Conservation (phyloP, 1,140 invertebrate genomes). For the Adoxophyes honmai region DNA sequence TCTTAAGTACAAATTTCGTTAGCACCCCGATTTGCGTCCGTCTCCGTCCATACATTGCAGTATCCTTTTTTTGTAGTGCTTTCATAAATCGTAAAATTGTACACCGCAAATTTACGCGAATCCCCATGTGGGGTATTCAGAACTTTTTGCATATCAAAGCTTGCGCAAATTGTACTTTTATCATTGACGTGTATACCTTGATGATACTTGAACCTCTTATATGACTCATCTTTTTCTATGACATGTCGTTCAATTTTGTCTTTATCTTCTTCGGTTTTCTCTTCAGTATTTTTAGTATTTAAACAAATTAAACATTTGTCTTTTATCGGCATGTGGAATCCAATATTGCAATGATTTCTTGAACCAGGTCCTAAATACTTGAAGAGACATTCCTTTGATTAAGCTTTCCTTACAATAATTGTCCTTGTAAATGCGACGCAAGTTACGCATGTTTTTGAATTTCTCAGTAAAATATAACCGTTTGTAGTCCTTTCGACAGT, state of each 20-base stretch:
- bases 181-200: conserved; percentile 21
- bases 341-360: conserved; percentile 29
- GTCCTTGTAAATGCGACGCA: conserved; percentile 26
- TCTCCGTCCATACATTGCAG: conserved; percentile 60
- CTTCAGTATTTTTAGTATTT: conserved; percentile 21
- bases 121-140: conserved; percentile 39
- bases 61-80: conserved; percentile 29
- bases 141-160: conserved; percentile 39
- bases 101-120: conserved; percentile 50
- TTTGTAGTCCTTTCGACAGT: conserved; percentile 25
- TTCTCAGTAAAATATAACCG: conserved; percentile 28
- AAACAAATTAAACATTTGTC: conserved; percentile 35
- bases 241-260: conserved; percentile 21
- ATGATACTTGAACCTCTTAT: conserved; percentile 23
- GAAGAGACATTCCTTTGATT: conserved; percentile 3
- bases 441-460: conserved; percentile 28
- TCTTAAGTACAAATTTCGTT: conserved; percentile 49
- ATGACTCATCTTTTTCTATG: conserved; percentile 23
- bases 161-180: conserved; percentile 21
- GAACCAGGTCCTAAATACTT: conserved; percentile 24
- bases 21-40: conserved; percentile 46
- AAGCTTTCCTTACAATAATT: neutral
- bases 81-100: conserved; percentile 63
- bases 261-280: conserved; percentile 15
- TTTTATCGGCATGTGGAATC: conserved; percentile 35